Percentiles rank a stretch among this genome's conserved stretches.
These are phyloP conservation scores for Nasonia giraulti DNA, from an alignment of 1,140 invertebrate genomes.

Conservation along the genomic window DNA sequence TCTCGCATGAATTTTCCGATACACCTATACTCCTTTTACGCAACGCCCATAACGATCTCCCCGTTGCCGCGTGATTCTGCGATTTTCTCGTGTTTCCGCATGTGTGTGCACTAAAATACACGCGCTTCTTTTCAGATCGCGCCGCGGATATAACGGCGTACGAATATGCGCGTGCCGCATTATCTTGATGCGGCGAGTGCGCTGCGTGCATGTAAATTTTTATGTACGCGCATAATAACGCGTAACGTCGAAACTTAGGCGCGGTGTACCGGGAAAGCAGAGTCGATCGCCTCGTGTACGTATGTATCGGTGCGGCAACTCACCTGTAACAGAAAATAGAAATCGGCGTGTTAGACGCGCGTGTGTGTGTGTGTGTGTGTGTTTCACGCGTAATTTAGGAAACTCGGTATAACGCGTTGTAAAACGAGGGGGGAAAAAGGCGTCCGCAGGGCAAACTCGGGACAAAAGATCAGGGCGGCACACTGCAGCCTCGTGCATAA, in stretches of 20 bases:
- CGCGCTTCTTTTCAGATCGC: background rate
- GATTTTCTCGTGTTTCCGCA: background rate
- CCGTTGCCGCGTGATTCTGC: background rate
- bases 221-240: background rate
- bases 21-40: background rate
- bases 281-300: background rate
- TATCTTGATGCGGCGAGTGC: background rate
- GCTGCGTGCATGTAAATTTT: background rate
- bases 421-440: background rate
- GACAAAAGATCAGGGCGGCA: background rate
- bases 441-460: background rate
- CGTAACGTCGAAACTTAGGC: background rate
- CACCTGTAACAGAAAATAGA: conserved; percentile 39
- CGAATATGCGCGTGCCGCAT: background rate
- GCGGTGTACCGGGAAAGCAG: background rate
- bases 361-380: too few relatives aligned
- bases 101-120: too few relatives aligned
- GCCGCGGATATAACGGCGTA: background rate
- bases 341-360: background rate
- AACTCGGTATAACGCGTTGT: background rate
- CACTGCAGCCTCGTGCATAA: background rate
- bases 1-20: background rate
- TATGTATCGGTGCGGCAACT: background rate
- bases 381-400: background rate
- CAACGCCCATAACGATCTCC: background rate